Evolutionary conservation across 2,797 vertebrate species (phyloP).

Genomic region (Aeoliscus strigatus): DNA sequence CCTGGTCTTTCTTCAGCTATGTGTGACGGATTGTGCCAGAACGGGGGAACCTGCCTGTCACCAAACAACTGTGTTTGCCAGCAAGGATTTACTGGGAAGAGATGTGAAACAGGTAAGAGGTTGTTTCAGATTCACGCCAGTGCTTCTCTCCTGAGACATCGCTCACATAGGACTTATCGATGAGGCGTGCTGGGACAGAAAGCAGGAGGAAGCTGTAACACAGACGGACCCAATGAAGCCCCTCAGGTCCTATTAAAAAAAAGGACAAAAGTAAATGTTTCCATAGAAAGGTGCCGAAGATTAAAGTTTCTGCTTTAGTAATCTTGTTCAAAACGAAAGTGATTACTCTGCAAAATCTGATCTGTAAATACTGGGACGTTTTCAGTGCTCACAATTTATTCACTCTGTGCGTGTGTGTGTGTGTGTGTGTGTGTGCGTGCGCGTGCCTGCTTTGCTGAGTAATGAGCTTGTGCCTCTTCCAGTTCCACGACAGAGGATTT

Average conservation of each 20-base stretch:
- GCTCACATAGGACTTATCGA: too few relatives aligned
- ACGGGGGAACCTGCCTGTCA: conserved; percentile 90
- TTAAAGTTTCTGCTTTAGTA: too few relatives aligned
- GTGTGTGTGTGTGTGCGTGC: neutral
- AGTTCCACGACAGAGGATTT: conserved; percentile 38
- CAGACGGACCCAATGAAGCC: too few relatives aligned
- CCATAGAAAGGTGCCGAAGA: conserved; percentile 2
- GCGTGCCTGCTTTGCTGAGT: conserved; percentile 29
- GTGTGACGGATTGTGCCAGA: conserved; percentile 92
- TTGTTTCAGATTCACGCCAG: too few relatives aligned
- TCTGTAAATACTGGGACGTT: conserved; percentile 31
- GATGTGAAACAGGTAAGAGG: conserved; percentile 90
- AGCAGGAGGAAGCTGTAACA: too few relatives aligned
- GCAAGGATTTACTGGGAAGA: conserved; percentile 91
- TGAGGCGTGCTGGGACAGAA: too few relatives aligned
- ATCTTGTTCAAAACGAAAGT: conserved; percentile 10
- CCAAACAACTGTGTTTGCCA: conserved; percentile 91
- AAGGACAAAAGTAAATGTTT: too few relatives aligned
- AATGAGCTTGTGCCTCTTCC: conserved; percentile 53
- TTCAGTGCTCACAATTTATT: conserved; percentile 1
- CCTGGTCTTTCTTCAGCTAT: conserved; percentile 79
- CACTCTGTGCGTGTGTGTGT: conserved; percentile 4
- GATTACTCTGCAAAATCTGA: conserved; percentile 32
- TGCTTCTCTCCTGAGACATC: too few relatives aligned
- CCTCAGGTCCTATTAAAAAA: too few relatives aligned